phyloP scores from a whole-genome alignment of 2,888 invertebrate species.

The Pteria penguin region DNA sequence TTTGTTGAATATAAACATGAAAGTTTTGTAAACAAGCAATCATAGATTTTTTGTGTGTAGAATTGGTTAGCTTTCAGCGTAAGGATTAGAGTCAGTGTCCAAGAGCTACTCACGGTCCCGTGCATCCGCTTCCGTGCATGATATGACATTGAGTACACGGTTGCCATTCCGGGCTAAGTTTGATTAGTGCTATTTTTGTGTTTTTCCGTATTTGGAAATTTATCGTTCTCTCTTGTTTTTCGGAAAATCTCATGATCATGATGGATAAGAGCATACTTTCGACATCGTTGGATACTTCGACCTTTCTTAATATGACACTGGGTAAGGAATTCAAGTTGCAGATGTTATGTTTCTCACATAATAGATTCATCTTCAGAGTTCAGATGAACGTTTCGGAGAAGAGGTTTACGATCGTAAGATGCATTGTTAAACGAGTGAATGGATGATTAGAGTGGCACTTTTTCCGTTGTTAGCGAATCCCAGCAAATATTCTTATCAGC shows the following conservation, averaged over 20 bases:
- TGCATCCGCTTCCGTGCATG: not conserved
- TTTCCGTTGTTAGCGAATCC: too few species aligned
- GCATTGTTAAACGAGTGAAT: too few species aligned
- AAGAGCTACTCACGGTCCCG: not conserved
- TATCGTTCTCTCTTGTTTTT: not conserved
- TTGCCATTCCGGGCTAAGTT: not conserved
- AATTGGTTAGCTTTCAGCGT: not conserved
- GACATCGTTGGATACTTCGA: not conserved
- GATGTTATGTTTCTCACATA: too few species aligned
- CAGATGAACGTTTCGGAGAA: too few species aligned
- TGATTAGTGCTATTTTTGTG: not conserved
- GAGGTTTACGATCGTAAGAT: too few species aligned
- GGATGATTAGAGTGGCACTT: too few species aligned
- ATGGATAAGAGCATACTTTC: constrained; percentile 21
- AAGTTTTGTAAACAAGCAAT: not conserved
- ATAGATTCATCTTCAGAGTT: too few species aligned
- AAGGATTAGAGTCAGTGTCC: not conserved
- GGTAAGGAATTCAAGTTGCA: constrained; percentile 27
- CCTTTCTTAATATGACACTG: constrained; percentile 17
- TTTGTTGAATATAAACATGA: not conserved
- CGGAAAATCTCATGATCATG: too few species aligned
- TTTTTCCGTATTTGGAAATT: not conserved
- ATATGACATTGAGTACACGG: not conserved
- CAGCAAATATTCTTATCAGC: too few species aligned
- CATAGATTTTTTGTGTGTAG: not conserved